Conservation (phyloP, 2,113 vertebrate genomes). For the Apodemus speciosus region DNA sequence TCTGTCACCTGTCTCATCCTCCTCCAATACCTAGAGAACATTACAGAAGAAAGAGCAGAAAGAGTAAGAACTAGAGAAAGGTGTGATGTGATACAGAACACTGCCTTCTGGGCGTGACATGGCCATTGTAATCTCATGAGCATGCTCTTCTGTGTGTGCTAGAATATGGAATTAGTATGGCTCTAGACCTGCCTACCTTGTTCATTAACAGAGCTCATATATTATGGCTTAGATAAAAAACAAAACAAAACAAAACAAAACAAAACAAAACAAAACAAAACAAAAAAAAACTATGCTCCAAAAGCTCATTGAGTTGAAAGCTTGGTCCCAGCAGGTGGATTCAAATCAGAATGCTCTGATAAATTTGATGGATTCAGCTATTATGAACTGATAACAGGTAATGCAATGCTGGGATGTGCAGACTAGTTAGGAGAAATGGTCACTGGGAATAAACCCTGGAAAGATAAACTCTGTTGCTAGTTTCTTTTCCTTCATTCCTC, state of each 20-base stretch:
- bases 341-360: not conserved
- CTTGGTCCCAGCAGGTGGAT: not conserved
- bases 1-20: not conserved
- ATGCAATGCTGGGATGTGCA: not conserved
- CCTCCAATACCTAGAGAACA: not conserved
- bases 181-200: not conserved
- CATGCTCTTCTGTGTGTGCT: not conserved
- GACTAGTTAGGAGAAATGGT: not conserved
- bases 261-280: too few relatives aligned
- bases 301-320: not conserved
- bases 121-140: not conserved
- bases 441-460: not conserved
- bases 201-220: constrained; percentile 4
- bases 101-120: not conserved
- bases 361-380: not conserved
- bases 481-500: not conserved
- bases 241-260: too few relatives aligned
- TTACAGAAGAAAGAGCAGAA: not conserved
- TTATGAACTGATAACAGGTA: not conserved
- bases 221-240: not conserved
- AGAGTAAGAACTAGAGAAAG: not conserved
- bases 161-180: not conserved
- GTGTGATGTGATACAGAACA: not conserved
- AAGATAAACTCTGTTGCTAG: not conserved
- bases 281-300: not conserved